Conservation (phyloP, 2,797 vertebrate genomes). For the Tamandua tetradactyla region DNA sequence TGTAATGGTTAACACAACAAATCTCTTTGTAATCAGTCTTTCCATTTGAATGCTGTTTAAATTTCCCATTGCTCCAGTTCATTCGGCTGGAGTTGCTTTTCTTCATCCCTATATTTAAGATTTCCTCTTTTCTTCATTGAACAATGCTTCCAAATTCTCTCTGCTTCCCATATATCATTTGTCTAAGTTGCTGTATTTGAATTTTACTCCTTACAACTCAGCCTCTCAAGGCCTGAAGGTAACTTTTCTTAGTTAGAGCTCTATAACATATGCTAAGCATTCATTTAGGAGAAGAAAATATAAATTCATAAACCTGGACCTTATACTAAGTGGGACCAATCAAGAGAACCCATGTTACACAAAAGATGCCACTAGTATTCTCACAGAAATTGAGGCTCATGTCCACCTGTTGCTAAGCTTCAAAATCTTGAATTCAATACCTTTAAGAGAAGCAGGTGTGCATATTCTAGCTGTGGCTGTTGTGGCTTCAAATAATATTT, state of each 20-base stretch:
- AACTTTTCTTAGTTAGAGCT: neutral
- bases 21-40: neutral
- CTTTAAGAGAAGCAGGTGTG: neutral
- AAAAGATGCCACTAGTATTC: neutral
- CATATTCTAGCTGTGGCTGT: neutral
- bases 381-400: neutral
- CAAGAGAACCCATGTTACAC: neutral
- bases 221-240: neutral
- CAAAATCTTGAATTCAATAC: neutral
- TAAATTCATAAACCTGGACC: neutral
- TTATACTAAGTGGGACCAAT: neutral
- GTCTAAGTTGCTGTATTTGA: neutral
- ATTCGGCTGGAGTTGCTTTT: neutral
- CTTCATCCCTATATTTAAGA: neutral
- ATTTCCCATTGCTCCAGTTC: constrained; percentile 11
- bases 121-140: neutral
- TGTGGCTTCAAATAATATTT: neutral
- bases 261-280: neutral
- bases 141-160: constrained; percentile 22
- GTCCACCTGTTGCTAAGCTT: neutral
- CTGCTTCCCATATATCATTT: neutral
- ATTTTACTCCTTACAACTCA: neutral
- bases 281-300: neutral
- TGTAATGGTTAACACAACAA: neutral
- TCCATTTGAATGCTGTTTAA: neutral